Conservation (phyloP, 2,888 invertebrate species). For the Doris montereyensis region DNA sequence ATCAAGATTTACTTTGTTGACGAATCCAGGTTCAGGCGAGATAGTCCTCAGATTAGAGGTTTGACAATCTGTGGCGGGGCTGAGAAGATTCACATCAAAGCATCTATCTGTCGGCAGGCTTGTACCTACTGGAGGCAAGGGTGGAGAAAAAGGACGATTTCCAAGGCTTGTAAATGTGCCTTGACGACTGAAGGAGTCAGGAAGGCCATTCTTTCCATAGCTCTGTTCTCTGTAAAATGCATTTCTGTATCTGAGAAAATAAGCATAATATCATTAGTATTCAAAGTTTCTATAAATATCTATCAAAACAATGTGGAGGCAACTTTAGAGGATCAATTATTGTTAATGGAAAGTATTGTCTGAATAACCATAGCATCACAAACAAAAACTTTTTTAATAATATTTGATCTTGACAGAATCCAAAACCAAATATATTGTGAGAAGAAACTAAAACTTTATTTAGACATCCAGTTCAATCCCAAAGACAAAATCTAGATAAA, state of each 20-base stretch:
- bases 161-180: conserved; percentile 44
- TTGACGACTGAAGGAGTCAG: conserved; percentile 41
- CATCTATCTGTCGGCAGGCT: background rate
- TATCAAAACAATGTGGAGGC: too few species aligned
- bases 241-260: background rate
- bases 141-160: background rate
- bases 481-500: too few species aligned
- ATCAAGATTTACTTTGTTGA: too few species aligned
- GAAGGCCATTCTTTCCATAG: conserved; percentile 17
- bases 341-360: too few species aligned
- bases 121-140: conserved; percentile 33
- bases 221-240: background rate
- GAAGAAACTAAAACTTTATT: too few species aligned
- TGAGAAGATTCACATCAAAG: background rate
- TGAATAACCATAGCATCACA: too few species aligned
- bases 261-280: background rate
- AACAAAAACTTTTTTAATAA: too few species aligned
- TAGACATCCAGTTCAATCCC: too few species aligned
- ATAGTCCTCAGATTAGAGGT: background rate
- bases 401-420: too few species aligned
- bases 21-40: background rate
- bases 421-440: too few species aligned
- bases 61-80: background rate
- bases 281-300: background rate
- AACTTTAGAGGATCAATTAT: too few species aligned